A percentile compares a stretch with the other conserved stretches of the same genome.
phyloP scores from a whole-genome alignment of 2,797 vertebrate species.

The Morus bassanus region DNA sequence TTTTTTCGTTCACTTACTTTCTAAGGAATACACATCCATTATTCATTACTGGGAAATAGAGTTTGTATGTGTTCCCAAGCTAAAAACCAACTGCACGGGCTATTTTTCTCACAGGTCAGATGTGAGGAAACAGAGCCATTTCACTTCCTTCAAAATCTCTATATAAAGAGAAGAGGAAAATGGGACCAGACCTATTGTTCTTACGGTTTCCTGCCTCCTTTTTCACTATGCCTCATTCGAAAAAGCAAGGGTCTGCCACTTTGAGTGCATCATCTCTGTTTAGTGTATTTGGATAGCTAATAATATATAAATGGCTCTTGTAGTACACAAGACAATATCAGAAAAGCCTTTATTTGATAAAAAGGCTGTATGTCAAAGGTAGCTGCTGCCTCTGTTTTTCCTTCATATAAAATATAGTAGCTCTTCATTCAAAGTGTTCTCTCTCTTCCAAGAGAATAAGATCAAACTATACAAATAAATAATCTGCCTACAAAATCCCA shows the following conservation, averaged over 20 bases:
- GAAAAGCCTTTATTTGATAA: neutral
- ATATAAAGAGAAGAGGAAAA: constrained; percentile 56
- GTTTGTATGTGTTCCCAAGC: constrained; percentile 26
- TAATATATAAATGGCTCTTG: neutral
- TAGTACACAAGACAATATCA: neutral
- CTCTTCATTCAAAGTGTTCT: neutral
- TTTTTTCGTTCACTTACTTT: neutral
- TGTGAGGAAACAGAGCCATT: constrained; percentile 56
- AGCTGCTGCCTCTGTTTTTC: neutral
- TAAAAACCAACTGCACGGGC: constrained; percentile 16
- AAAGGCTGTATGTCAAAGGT: neutral
- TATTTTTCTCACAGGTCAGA: constrained; percentile 62
- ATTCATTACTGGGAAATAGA: constrained; percentile 30
- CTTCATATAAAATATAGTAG: neutral
- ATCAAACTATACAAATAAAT: neutral
- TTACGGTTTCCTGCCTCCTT: constrained; percentile 45
- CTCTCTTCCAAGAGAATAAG: neutral
- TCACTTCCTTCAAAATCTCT: constrained; percentile 51
- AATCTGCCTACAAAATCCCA: neutral
- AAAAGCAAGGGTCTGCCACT: neutral
- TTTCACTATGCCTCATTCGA: neutral
- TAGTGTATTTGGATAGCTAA: neutral
- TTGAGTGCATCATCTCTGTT: neutral
- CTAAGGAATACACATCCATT: constrained; percentile 15
- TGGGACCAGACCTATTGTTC: constrained; percentile 53